Base-by-base conservation (phyloP, 2,888 invertebrate genomes). In the Meiosimyza decipiens region DNA sequence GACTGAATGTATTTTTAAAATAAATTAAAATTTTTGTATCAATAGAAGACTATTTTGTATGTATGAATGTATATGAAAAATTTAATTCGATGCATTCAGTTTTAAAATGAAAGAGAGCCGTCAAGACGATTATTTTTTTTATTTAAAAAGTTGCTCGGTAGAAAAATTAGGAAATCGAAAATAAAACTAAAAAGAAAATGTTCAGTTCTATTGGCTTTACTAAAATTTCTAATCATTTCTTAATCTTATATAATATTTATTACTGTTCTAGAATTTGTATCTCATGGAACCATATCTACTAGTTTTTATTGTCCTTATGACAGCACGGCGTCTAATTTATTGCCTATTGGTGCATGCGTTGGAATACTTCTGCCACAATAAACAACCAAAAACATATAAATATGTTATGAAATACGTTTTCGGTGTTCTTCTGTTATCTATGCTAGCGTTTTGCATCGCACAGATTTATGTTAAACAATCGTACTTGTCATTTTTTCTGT, bases 201-300 rank as follows among this genome's bases (percentile, higher is more conserved):
- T 28, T 28, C 4, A 3, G 28, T 3, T 28, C 4, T 28, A 4
- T 3, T 28, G 28, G 4, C 28, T 28, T 28, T 28, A 28, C 28
- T 3, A 28, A 28, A 28, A 3, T 4, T 28, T 3, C 3, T 28
- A 3, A 2, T 28, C 28, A 28, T 28, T 28, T 28, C 3, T 28
- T 28, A 28, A 28, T 28, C 28, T 28, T 3, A 28, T 28, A 4
- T 22, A 22, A 22, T 28, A 28, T 28, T 28, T 40, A n/a, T 50
- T 55, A 22, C 69, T 74, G 22, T 71, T 75, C 0, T 90, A 98
- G 98, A 97, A 98, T 87, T 95, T 97, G 86, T 95, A 98, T 86
- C 88, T 98, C 78, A 97, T 99, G 82, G 98, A 99, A 86, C 91
- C 92, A 0, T 93, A 97, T 85, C 88, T 99, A 72, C 91, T 97